A percentile compares a stretch with the other conserved stretches of the same genome.
Evolutionary conservation across 1,140 invertebrate genomes (phyloP).

Genomic region (Chrysomallon squamiferum): DNA sequence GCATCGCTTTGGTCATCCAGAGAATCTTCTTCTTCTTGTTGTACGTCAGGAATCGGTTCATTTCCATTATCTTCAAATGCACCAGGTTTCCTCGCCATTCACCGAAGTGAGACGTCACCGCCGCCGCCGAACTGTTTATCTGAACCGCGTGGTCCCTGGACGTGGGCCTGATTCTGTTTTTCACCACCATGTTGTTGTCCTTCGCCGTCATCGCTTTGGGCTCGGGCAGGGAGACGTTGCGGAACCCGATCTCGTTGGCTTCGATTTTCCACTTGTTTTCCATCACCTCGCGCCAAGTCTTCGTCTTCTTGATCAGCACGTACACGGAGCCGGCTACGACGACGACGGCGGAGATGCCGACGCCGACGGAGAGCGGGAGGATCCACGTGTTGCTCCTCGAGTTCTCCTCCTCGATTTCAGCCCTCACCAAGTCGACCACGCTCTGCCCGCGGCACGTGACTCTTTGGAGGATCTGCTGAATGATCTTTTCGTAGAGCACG

Average conservation of each 20-base stretch:
- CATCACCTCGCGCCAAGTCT: constrained; percentile 21
- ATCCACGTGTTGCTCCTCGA: constrained; percentile 26
- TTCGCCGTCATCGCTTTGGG: constrained; percentile 1
- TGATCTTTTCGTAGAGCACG: constrained; percentile 5
- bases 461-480: constrained; percentile 14
- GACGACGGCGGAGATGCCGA: constrained; percentile 9
- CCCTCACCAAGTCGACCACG: constrained; percentile 24
- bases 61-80: constrained; percentile 17
- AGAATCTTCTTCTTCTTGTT: constrained; percentile 16
- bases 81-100: constrained; percentile 23
- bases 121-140: no score
- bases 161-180: constrained; percentile 13
- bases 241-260: constrained; percentile 42
- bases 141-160: constrained; percentile 16
- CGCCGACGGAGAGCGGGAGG: constrained; percentile 16
- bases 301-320: constrained; percentile 15
- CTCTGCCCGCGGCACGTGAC: constrained; percentile 30
- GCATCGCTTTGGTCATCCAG: constrained; percentile 29
- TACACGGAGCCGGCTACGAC: constrained; percentile 16
- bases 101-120: constrained; percentile 41
- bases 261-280: constrained; percentile 39
- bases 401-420: constrained; percentile 24
- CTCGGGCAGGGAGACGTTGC: constrained; percentile 15
- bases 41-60: constrained; percentile 9
- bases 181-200: constrained; percentile 3